These are phyloP conservation scores for Catalaphyllia jardinei DNA, from an alignment of 64 coral and sea anemone genomes.

Conservation along the genomic window DNA sequence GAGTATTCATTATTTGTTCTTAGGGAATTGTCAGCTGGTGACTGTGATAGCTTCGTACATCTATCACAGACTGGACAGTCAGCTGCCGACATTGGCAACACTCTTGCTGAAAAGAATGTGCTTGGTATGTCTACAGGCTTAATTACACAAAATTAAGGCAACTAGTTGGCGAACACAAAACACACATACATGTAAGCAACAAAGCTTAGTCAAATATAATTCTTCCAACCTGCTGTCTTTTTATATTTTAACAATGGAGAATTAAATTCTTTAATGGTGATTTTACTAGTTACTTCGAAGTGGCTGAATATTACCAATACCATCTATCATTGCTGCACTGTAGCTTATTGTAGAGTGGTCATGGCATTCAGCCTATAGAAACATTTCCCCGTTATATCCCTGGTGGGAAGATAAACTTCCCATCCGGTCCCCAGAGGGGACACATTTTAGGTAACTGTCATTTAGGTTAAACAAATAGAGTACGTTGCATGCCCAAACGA, in stretches of 20 bases:
- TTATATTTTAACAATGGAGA: no score
- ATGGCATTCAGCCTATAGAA: constrained; percentile 23
- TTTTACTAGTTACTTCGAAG: background rate
- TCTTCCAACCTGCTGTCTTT: no score
- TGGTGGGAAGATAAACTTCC: constrained; percentile 8
- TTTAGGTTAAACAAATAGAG: no score
- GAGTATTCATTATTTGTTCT: background rate
- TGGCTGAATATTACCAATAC: constrained; percentile 24
- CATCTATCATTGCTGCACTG: background rate
- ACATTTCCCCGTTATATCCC: constrained; percentile 14
- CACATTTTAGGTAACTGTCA: background rate
- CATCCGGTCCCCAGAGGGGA: constrained; percentile 10
- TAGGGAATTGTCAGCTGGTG: constrained; percentile 77
- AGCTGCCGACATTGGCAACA: constrained; percentile 75
- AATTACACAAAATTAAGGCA: background rate
- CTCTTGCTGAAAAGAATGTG: constrained; percentile 85
- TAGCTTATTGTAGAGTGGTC: constrained; percentile 33
- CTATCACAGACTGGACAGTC: constrained; percentile 79
- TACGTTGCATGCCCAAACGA: no score
- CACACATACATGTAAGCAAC: no score
- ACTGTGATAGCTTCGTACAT: constrained; percentile 91
- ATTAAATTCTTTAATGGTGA: no score
- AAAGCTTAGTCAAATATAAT: no score
- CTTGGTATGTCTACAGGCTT: constrained; percentile 63
- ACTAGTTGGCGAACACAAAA: no score